Conservation (phyloP, 1,140 invertebrate species). For the Tribolium castaneum region DNA sequence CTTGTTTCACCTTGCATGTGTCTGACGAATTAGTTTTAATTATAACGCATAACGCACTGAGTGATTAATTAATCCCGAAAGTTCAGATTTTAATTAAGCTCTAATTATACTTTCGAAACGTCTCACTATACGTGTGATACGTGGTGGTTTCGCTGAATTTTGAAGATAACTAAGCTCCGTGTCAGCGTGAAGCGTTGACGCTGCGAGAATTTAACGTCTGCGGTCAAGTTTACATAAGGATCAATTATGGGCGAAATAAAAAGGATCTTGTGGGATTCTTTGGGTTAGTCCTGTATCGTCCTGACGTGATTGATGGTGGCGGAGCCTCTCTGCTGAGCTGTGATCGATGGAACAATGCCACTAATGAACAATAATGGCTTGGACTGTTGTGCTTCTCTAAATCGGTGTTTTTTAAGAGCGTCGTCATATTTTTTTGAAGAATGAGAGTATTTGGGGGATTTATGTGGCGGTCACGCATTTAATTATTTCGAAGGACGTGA, state of each 20-base stretch:
- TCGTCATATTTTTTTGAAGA: not conserved
- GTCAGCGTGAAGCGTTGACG: not conserved
- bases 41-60: not conserved
- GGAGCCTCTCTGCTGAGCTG: slow-evolving; percentile 17
- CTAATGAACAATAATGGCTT: slow-evolving; percentile 35
- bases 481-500: not conserved
- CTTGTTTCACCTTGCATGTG: not conserved
- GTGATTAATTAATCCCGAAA: slow-evolving; percentile 26
- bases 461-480: not conserved
- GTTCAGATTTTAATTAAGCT: slow-evolving; percentile 11
- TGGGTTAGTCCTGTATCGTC: slow-evolving; percentile 10
- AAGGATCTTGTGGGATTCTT: not conserved
- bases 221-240: slow-evolving; percentile 14
- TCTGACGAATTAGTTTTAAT: not conserved
- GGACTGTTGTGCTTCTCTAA: slow-evolving; percentile 17
- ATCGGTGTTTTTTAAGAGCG: not conserved
- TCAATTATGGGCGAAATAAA: slow-evolving; percentile 27
- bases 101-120: not conserved
- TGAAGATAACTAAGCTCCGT: not conserved
- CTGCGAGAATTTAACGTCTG: not conserved
- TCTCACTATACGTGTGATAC: not conserved
- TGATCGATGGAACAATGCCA: slow-evolving; percentile 36
- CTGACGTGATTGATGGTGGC: slow-evolving; percentile 24
- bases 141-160: slow-evolving; percentile 2
- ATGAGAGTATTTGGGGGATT: not conserved